These are phyloP conservation scores for Dinomys branickii DNA, from an alignment of 2,113 vertebrate genomes.

Conservation along the genomic window DNA sequence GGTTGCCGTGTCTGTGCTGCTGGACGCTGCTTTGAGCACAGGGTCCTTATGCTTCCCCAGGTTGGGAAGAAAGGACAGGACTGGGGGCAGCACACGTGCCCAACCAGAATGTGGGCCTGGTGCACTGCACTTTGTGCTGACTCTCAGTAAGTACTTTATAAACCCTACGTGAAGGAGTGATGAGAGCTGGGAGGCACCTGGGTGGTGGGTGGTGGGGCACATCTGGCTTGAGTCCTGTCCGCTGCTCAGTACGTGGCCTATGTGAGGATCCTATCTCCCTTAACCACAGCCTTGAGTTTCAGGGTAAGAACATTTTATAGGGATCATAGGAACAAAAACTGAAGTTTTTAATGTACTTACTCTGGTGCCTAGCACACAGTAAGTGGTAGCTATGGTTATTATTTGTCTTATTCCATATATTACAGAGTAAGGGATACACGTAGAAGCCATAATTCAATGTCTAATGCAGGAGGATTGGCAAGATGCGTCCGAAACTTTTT, in stretches of 20 bases:
- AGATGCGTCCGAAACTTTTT: neutral
- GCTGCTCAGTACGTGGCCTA: neutral
- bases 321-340: neutral
- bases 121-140: neutral
- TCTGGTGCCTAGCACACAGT: neutral
- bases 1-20: neutral
- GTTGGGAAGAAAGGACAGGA: neutral
- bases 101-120: neutral
- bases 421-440: neutral
- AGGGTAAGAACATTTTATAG: neutral
- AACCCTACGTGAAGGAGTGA: fast-evolving
- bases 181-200: neutral
- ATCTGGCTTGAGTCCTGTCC: neutral
- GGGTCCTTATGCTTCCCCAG: neutral
- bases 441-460: neutral
- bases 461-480: neutral
- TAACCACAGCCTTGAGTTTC: neutral
- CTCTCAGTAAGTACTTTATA: fast-evolving
- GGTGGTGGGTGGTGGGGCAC: neutral
- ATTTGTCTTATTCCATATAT: neutral
- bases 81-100: neutral
- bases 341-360: neutral
- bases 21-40: neutral
- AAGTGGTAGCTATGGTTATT: neutral
- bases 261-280: neutral